Conservation (phyloP, 2,888 invertebrate species). For the Altica lythri region DNA sequence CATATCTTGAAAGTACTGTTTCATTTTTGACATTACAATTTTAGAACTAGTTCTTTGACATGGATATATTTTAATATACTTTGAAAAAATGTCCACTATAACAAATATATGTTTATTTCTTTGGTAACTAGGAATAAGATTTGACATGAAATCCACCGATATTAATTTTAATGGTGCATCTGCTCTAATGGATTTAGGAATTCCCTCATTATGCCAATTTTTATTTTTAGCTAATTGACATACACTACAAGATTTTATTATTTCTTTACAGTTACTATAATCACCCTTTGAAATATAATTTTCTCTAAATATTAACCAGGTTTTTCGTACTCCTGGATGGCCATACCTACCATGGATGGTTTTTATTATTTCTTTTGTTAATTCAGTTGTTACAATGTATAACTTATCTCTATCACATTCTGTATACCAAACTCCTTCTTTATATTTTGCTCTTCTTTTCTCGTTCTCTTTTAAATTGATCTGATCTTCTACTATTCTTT, state of each 20-base stretch:
- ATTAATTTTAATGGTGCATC: slow-evolving; percentile 4
- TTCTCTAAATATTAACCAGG: background rate
- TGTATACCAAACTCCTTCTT: background rate
- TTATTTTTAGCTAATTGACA: slow-evolving; percentile 14
- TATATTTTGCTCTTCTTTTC: background rate
- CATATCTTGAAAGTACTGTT: background rate
- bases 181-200: slow-evolving; percentile 1
- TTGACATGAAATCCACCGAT: slow-evolving; percentile 12
- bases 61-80: slow-evolving; percentile 21
- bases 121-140: slow-evolving; percentile 1
- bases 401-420: background rate
- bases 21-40: no score
- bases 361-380: slow-evolving; percentile 1
- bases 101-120: no score
- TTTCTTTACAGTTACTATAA: slow-evolving; percentile 1
- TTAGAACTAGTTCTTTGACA: background rate
- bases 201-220: slow-evolving; percentile 7
- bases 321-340: background rate
- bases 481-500: background rate
- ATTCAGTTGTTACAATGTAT: background rate
- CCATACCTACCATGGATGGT: background rate
- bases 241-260: background rate
- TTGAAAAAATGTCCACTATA: slow-evolving; percentile 28
- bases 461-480: background rate
- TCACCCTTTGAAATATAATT: background rate